Evolutionary conservation across 2,797 vertebrate species (phyloP).

Genomic region (Halcyon chelicuti): DNA sequence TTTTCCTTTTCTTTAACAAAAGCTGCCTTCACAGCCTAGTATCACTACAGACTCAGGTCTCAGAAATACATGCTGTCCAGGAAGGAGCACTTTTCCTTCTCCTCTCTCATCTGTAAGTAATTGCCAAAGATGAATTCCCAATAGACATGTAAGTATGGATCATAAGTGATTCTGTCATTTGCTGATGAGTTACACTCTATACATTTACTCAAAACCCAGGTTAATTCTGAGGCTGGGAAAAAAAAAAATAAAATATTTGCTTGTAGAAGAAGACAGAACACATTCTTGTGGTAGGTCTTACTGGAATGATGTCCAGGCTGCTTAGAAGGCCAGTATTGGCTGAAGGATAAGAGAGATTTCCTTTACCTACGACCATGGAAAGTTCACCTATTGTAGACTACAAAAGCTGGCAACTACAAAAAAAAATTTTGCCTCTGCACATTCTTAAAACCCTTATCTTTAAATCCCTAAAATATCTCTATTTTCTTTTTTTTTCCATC

Average conservation of each 20-base stretch:
- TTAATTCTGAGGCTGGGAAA: neutral
- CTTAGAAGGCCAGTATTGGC: neutral
- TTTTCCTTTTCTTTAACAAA: neutral
- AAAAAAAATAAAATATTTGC: neutral
- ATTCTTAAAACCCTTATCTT: constrained; percentile 52
- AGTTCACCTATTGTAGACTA: neutral
- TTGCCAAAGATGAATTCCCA: neutral
- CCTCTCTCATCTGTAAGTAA: neutral
- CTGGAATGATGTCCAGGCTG: neutral
- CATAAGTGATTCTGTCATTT: neutral
- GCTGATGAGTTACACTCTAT: neutral
- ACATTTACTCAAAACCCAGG: neutral
- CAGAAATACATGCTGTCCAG: neutral
- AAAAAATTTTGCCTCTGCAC: constrained; percentile 22
- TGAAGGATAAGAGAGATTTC: neutral
- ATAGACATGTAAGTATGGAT: neutral
- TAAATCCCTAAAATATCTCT: constrained; percentile 39
- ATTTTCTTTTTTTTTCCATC: constrained; percentile 40
- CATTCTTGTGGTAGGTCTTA: constrained; percentile 4
- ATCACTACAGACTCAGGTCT: neutral
- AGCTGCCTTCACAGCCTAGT: neutral
- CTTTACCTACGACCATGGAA: neutral
- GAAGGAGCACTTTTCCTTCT: neutral
- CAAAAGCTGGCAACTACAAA: neutral
- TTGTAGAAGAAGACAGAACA: neutral